Conservation (phyloP, 2,113 vertebrate species). For the Dinomys branickii region DNA sequence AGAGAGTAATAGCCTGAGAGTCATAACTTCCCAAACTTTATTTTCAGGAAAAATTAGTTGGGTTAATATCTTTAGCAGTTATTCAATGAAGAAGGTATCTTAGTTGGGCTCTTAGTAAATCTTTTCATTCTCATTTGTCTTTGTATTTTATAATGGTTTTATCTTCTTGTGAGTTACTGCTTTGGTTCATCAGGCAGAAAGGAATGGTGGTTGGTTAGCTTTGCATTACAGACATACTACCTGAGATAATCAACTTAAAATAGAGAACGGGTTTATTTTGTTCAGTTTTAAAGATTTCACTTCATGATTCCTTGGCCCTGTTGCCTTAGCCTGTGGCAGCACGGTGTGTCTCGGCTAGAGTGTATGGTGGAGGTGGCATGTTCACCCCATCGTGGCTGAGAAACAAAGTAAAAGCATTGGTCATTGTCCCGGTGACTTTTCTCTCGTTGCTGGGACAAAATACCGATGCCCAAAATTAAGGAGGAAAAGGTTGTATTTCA, state of each 20-base stretch:
- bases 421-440: too few relatives aligned
- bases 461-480: too few relatives aligned
- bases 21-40: neutral
- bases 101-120: neutral
- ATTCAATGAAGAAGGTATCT: neutral
- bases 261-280: neutral
- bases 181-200: neutral
- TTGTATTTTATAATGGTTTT: slow-evolving; percentile 22
- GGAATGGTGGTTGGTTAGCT: neutral
- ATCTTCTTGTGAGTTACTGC: neutral
- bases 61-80: neutral
- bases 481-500: too few relatives aligned
- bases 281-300: neutral
- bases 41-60: slow-evolving; percentile 40
- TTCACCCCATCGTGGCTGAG: neutral
- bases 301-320: neutral
- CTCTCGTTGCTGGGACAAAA: too few relatives aligned
- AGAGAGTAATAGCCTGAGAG: neutral
- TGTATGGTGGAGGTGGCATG: too few relatives aligned
- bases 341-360: neutral
- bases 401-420: neutral
- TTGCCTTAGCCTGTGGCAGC: neutral
- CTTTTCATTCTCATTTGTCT: neutral
- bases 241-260: neutral
- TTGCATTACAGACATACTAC: neutral